A percentile compares a stretch with the other conserved stretches of the same genome.
These are phyloP conservation scores for Acronicta aceris DNA, from an alignment of 2,888 invertebrate species.

Conservation along the genomic window DNA sequence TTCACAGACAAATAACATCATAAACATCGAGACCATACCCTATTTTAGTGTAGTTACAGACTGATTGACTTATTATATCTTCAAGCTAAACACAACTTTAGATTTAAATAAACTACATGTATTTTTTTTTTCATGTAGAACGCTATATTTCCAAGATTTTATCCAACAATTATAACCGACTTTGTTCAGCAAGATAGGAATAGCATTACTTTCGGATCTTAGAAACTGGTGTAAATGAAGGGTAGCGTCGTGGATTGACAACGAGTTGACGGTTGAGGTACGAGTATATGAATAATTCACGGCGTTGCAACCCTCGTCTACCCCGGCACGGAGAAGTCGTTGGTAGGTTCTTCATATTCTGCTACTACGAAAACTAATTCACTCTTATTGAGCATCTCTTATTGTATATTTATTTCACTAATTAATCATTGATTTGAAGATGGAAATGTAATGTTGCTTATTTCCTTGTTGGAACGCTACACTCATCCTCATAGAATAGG, in stretches of 20 bases:
- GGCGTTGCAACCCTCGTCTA: conserved; percentile 69
- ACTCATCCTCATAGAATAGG: neutral
- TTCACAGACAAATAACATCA: no score
- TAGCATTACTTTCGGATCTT: conserved; percentile 19
- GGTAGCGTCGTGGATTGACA: conserved; percentile 67
- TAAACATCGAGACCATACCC: conserved; percentile 34
- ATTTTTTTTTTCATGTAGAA: no score
- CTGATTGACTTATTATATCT: conserved; percentile 48
- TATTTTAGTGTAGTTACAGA: conserved; percentile 33
- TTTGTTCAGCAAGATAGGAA: conserved; percentile 5
- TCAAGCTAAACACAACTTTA: conserved; percentile 14
- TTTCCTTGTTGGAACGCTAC: neutral
- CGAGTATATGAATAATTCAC: conserved; percentile 81
- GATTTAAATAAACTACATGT: no score
- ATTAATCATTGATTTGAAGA: no score
- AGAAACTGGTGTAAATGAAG: conserved; percentile 28
- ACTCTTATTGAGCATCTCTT: conserved; percentile 14
- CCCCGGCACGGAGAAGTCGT: conserved; percentile 42
- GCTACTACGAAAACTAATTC: conserved; percentile 14
- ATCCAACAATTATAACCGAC: neutral
- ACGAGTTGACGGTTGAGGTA: conserved; percentile 72
- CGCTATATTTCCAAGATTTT: no score
- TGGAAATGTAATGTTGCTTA: no score
- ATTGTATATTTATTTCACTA: no score
- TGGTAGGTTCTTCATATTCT: conserved; percentile 19